A percentile compares a stretch with the other conserved stretches of the same genome.
phyloP scores from a whole-genome alignment of 2,113 vertebrate species.

The Muntiacus reevesi region DNA sequence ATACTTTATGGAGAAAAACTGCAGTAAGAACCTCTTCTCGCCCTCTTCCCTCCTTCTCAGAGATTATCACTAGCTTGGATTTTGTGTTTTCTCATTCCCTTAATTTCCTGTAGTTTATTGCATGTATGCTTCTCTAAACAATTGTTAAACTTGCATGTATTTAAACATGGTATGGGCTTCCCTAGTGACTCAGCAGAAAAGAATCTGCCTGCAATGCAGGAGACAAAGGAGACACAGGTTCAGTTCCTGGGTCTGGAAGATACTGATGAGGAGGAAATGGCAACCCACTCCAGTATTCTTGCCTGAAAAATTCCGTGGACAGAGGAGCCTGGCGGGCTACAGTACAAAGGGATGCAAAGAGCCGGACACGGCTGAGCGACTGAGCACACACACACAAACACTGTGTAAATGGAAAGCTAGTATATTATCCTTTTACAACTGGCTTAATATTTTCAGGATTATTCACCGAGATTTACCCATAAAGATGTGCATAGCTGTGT shows the following conservation, averaged over 20 bases:
- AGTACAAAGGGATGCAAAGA: not conserved
- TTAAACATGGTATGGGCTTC: not conserved
- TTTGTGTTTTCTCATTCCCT: not conserved
- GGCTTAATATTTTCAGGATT: not conserved
- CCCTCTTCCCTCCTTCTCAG: not conserved
- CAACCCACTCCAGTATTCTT: not conserved
- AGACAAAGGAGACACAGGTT: rapidly evolving
- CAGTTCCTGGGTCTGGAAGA: not conserved
- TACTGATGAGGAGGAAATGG: not conserved
- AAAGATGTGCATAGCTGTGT: not conserved
- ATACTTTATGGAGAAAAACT: not conserved
- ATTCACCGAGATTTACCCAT: not conserved
- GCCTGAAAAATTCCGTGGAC: not conserved
- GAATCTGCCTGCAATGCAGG: not conserved
- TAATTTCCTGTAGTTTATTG: not conserved
- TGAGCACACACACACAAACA: not conserved
- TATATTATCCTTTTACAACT: not conserved
- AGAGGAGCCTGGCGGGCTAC: not conserved
- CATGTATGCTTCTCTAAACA: not conserved
- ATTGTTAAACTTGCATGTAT: not conserved
- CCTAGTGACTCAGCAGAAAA: not conserved
- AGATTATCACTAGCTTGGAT: not conserved
- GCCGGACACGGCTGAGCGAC: rapidly evolving
- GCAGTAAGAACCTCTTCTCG: not conserved
- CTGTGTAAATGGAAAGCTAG: not conserved